Evolutionary conservation across 2,113 vertebrate genomes (phyloP).

Genomic region (Orycteropus afer): DNA sequence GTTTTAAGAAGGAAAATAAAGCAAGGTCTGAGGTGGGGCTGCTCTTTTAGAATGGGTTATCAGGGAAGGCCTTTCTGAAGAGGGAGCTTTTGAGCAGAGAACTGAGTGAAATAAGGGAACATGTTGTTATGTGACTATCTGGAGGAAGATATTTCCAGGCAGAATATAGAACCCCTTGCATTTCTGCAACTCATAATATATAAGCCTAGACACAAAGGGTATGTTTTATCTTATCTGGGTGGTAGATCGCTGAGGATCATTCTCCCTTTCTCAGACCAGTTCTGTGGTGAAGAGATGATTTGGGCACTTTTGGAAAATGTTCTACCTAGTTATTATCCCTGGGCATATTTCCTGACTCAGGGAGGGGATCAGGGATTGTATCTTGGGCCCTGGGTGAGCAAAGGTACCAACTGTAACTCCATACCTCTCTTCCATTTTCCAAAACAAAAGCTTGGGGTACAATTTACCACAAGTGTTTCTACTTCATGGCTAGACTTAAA

Average conservation of each 20-base stretch:
- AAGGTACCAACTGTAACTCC: neutral
- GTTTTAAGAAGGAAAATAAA: neutral
- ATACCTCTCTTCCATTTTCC: neutral
- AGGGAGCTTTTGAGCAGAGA: neutral
- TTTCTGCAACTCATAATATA: neutral
- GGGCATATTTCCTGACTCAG: neutral
- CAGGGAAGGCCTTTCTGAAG: neutral
- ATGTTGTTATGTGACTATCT: neutral
- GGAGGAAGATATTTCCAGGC: neutral
- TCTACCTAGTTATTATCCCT: neutral
- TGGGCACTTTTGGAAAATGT: neutral
- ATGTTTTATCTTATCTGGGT: neutral
- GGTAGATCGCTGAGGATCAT: neutral
- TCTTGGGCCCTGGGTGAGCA: neutral
- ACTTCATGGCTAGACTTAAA: neutral
- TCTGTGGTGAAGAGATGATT: neutral
- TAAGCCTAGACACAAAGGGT: neutral
- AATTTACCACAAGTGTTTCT: neutral
- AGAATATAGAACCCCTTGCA: neutral
- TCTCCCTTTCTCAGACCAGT: neutral
- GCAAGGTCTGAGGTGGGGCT: neutral
- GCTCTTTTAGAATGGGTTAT: neutral
- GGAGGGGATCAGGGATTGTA: neutral
- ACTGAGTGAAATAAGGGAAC: neutral
- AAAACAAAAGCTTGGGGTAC: neutral